These are phyloP conservation scores for Corticium candelabrum DNA, from an alignment of 37 sponge, comb jelly and placozoan genomes.

Conservation along the genomic window DNA sequence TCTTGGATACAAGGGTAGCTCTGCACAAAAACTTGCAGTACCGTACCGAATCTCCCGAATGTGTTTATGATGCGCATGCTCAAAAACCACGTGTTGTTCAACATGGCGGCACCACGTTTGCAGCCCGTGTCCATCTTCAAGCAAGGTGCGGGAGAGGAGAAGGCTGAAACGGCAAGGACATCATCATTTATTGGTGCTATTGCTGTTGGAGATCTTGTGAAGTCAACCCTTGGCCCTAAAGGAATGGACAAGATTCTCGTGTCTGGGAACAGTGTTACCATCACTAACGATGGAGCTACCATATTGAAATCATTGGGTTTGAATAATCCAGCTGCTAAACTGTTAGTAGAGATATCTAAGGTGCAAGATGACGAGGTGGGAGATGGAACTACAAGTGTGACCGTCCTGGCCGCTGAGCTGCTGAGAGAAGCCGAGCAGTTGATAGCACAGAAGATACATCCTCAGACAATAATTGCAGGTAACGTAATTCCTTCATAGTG, in stretches of 20 bases:
- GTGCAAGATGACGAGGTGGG: constrained; percentile 99
- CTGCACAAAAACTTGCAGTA: no score
- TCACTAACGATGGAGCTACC: constrained; percentile 97
- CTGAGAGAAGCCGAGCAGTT: constrained; percentile 89
- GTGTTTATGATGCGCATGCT: no score
- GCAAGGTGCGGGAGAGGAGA: constrained; percentile 88
- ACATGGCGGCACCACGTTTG: constrained; percentile 1
- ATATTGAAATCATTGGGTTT: constrained; percentile 92
- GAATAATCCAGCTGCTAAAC: constrained; percentile 96
- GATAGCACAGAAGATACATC: constrained; percentile 75
- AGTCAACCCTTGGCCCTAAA: constrained; percentile 96
- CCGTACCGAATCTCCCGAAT: no score
- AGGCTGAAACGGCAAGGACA: constrained; percentile 83
- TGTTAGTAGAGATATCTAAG: constrained; percentile 84
- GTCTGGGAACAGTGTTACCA: constrained; percentile 39
- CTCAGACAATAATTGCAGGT: constrained; percentile 93
- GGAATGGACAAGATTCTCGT: constrained; percentile 93
- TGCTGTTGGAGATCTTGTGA: constrained; percentile 97
- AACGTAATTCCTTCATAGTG: constrained; percentile 2
- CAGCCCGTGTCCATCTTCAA: constrained; percentile 63
- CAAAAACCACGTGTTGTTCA: no score
- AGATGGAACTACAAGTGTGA: constrained; percentile 97
- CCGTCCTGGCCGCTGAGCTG: constrained; percentile 93
- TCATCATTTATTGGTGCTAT: constrained; percentile 95
- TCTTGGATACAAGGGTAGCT: no score